Evolutionary conservation across 1,140 invertebrate species (phyloP), one percentile per base, ranked within the genome.

Genomic region (Orius insidiosus): DNA sequence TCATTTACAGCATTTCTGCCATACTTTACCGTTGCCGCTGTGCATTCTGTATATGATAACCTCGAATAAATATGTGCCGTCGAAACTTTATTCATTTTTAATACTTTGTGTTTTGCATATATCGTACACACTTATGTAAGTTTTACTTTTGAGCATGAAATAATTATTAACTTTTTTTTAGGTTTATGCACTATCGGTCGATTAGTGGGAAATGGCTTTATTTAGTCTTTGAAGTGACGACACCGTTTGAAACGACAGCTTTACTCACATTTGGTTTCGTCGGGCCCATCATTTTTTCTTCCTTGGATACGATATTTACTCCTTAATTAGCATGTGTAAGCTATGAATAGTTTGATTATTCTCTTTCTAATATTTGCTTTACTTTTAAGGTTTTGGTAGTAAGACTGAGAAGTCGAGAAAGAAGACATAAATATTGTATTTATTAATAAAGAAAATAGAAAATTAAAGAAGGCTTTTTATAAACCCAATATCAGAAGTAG

Each of bases 11-110:
- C 46, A 47, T n/a, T 13, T 31, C 9, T 24, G 40, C 14, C 46
- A 47, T 15, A 47, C 46, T 5, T 14, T 31, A 8, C 46, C 46
- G 0, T 14, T 34, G 35, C 31, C 36, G 8, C 2, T 24, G 6
- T 11, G 38, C 6, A 10, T 47, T 5, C 14, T 47, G 3, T 47
- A 47, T 16, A 47, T 47, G 46, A 33, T 47, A 9, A 42, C 32
- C 3, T 41, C 38, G n/a, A 47, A 41, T 31, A 32, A 30, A 34
- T 30, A 16, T 5, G 31, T 18, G 9, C 46, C 46, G 0, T 11
- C 38, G 2, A 47, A 47, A 24, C 3, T 24, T 24, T 7, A 24
- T 7, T 4, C 24, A 4, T 24, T 24, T 24, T 24, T 24, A 7
- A 24, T 24, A 24, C 24, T 24, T 4, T 4, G 3, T 24, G 24